Base-by-base conservation (phyloP, 2,797 vertebrate genomes). In the Epinephelus awoara region DNA sequence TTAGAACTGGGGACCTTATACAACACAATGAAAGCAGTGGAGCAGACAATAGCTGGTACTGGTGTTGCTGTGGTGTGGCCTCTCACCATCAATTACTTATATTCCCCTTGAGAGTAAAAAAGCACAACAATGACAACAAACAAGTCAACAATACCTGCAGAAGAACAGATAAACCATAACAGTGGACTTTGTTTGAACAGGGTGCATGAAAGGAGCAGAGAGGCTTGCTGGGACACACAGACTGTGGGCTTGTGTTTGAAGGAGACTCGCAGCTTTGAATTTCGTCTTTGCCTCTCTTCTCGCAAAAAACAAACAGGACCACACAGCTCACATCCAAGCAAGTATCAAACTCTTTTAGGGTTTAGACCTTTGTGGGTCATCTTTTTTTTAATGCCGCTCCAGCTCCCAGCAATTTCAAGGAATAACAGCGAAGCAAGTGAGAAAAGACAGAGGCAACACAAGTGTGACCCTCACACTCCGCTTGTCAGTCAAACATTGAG, bases 31-130 rank as follows among this genome's bases (percentile, higher is more conserved):
- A 87, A 78, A 88, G 82, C 79, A 72, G 72, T 47, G 68, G 66
- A 75, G 75, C 38, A 78, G 55, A 63, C n/a, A 62, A 69, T 75
- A 79, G 61, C 77, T 75, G 46, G 17, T 29, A 72, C 15, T 44
- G 64, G 55, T 38, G 46, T 34, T 55, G 64, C 23, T 65, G 57
- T 49, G 17, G 50, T 68, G 54, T 54, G 72, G 75, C 51, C 64
- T 89, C 89, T 90, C 57, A 23, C 84, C 85, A 89, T 94, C 83
- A 93, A 89, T 91, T 92, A 91, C 82, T 91, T 93, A 88, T 87
- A 91, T 90, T 90, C 55, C 80, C 76, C 93, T 88, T 68, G 70
- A 72, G 64, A 67, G 49, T 73, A 55, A 79, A 81, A 72, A 73
- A 44, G 42, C 58, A 63, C 29, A 75, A 55, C 59, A 88, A 88